Base-by-base conservation (phyloP, 1,140 invertebrate genomes). In the Halesus radiatus region DNA sequence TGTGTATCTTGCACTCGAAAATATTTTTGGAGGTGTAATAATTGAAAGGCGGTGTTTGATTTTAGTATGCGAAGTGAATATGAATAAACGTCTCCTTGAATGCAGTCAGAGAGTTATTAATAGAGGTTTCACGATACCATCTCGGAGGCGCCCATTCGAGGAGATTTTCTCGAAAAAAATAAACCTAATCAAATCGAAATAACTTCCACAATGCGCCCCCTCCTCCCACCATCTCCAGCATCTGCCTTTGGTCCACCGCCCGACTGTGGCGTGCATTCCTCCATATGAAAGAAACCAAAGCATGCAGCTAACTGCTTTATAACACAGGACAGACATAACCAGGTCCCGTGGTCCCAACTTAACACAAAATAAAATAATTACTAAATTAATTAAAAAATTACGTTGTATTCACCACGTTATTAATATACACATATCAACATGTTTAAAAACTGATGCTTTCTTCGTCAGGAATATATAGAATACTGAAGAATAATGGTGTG, bases 261-360 rank as follows among this genome's bases (percentile, higher is more conserved):
- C 20, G 76, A 50, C 76, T 58, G 50, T 62, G 62, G 22, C 62
- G 23, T 70, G 56, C 76, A 78, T 78, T 78, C 76, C 60, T 72
- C 50, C 50, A 72, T 72, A 78, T 78, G 76, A 78, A 78, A 78
- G 76, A 72, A 78, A 72, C 53, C 66, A 72, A 70, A 56, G 76
- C 76, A 78, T 78, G 16, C 76, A 66, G 76, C 58, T 26, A 77
- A 77, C 64, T 78, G 50, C 64, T 68, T 78, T 64, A 56, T 58
- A 62, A 60, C 64, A 37, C 58, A 76, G 74, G 4, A 3, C 58
- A 45, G 18, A 29, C 54, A n/a, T 3, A 68, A 6, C 23, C 20
- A 6, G 20, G 45, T 37, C 3, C 45, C 76, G 76, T 62, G 56
- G 60, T 45, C 20, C 26, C 13, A 45, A 45, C 37, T 29, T 29